Evolutionary conservation across 1,140 invertebrate genomes (phyloP).

Genomic region (Lineus longissimus): DNA sequence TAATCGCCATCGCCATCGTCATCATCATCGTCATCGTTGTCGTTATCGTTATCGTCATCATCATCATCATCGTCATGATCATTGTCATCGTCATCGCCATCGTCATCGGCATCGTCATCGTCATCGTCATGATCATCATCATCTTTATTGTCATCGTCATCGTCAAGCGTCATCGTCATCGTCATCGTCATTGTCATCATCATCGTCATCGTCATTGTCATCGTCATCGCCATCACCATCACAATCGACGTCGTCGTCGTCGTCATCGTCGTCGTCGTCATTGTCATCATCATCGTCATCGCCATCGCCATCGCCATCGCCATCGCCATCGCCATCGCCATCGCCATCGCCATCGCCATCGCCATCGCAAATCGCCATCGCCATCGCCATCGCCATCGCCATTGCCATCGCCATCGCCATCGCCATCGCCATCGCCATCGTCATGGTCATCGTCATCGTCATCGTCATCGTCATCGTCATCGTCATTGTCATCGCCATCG

Average conservation of each 20-base stretch:
- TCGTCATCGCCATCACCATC: too few species aligned
- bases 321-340: not conserved
- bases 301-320: constrained; percentile 9
- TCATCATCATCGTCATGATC: too few species aligned
- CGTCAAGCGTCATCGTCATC: constrained; percentile 6
- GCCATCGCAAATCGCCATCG: not conserved
- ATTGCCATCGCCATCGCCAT: too few species aligned
- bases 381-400: not conserved
- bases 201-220: not conserved
- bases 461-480: too few species aligned
- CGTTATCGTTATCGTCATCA: not conserved
- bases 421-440: too few species aligned
- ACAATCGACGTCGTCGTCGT: too few species aligned
- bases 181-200: not conserved
- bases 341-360: not conserved
- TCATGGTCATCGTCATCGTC: too few species aligned
- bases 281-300: constrained; percentile 10
- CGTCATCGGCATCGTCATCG: too few species aligned
- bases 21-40: constrained; percentile 1
- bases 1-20: constrained; percentile 1
- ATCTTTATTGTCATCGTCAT: too few species aligned
- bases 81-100: too few species aligned
- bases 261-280: constrained; percentile 6
- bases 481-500: too few species aligned
- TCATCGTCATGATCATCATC: too few species aligned